A percentile compares a stretch with the other conserved stretches of the same genome.
phyloP scores from a whole-genome alignment of 2,797 vertebrate genomes.

The Myiotriccus ornatus region DNA sequence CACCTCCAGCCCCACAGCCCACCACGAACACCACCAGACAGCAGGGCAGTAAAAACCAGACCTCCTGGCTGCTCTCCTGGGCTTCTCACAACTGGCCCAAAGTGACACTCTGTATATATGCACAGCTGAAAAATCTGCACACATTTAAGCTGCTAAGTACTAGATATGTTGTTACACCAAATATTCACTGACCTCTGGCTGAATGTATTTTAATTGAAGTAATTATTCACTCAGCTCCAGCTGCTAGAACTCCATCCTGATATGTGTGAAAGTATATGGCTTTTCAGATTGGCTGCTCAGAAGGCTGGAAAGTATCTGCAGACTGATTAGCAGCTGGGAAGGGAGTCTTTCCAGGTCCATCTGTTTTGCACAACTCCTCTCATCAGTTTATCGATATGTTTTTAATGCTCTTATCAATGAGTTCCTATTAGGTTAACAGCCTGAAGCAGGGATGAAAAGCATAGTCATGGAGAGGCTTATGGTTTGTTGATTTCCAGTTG shows the following conservation, averaged over 20 bases:
- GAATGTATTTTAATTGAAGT: conserved; percentile 66
- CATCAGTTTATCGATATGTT: conserved; percentile 2
- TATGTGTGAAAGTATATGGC: conserved; percentile 28
- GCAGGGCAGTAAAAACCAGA: not conserved
- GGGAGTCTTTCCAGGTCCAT: not conserved
- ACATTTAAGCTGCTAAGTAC: conserved; percentile 45
- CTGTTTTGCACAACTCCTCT: not conserved
- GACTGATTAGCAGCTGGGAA: not conserved
- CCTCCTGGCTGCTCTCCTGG: not conserved
- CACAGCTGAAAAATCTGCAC: conserved; percentile 48
- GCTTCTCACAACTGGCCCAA: not conserved
- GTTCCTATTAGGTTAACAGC: not conserved
- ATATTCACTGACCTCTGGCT: conserved; percentile 62
- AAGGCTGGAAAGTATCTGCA: conserved; percentile 23
- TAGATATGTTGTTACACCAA: conserved; percentile 28
- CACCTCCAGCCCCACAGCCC: not conserved
- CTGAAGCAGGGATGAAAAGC: not conserved
- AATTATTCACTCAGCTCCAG: conserved; percentile 60
- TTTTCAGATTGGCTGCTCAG: not conserved
- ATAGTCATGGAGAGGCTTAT: not conserved
- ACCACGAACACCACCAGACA: not conserved
- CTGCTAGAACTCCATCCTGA: conserved; percentile 35
- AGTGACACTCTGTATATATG: conserved; percentile 41
- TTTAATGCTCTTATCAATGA: conserved; percentile 20
- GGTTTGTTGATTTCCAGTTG: not conserved